These are phyloP conservation scores for Antidorcas marsupialis DNA, from an alignment of 2,113 vertebrate genomes.

Conservation along the genomic window DNA sequence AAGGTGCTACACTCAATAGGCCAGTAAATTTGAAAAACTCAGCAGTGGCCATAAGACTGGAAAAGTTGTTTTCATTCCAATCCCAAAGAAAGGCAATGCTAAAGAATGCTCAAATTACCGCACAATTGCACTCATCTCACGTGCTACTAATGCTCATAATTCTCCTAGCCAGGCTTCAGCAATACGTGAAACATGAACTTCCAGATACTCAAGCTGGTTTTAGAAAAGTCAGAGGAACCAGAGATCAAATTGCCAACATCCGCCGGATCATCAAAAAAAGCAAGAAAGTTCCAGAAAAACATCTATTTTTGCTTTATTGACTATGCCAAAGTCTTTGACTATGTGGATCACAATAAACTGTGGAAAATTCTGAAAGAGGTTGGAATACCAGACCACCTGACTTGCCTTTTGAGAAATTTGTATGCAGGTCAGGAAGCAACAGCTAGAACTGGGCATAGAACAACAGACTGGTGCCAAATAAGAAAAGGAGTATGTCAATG, in stretches of 20 bases:
- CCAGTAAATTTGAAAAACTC: too few species aligned
- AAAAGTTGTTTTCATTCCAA: too few species aligned
- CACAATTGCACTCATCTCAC: too few species aligned
- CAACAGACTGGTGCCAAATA: background rate
- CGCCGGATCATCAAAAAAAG: rapidly evolving
- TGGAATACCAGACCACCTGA: background rate
- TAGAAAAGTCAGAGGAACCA: background rate
- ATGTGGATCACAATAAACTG: background rate
- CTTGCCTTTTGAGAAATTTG: background rate
- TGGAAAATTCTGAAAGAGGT: background rate
- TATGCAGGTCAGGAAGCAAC: background rate
- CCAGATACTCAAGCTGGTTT: background rate
- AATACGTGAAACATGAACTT: background rate
- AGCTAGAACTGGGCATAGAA: background rate
- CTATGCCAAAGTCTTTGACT: background rate
- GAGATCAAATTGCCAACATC: background rate
- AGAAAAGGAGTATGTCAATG: background rate
- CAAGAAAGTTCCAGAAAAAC: background rate
- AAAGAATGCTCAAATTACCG: too few species aligned
- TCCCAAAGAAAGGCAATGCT: too few species aligned
- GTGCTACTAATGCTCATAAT: background rate
- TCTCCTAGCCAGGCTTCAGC: background rate
- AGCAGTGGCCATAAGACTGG: too few species aligned
- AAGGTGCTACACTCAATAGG: too few species aligned
- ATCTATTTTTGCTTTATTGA: background rate